These are phyloP conservation scores for Speoplatyrhinus poulsoni DNA, from an alignment of 2,113 vertebrate genomes.

Conservation along the genomic window DNA sequence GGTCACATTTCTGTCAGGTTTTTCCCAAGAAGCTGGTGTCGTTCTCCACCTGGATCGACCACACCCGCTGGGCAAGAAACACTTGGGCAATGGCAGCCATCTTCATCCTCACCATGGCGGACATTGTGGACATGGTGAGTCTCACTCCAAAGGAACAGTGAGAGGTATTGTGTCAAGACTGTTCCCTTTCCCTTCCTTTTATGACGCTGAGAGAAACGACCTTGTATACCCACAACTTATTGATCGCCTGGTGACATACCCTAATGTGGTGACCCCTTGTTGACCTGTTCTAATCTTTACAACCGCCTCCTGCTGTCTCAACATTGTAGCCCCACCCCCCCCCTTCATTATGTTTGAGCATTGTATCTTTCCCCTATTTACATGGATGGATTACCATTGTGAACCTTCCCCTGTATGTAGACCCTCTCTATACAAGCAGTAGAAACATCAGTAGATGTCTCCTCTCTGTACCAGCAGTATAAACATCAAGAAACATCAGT, in stretches of 20 bases:
- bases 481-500: no score
- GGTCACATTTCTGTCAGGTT: constrained; percentile 64
- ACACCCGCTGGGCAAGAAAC: constrained; percentile 95
- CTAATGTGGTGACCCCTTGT: no score
- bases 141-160: no score
- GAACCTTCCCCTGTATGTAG: neutral
- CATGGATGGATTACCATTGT: neutral
- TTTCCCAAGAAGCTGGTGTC: constrained; percentile 92
- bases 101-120: constrained; percentile 87
- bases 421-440: neutral
- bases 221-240: no score
- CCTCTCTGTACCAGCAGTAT: neutral
- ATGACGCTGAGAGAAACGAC: no score
- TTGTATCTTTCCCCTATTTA: neutral
- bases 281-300: neutral
- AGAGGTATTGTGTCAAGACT: no score
- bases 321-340: neutral
- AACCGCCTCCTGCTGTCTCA: no score
- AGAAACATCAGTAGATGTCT: neutral
- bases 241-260: no score
- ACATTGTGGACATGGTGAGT: constrained; percentile 92
- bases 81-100: constrained; percentile 97
- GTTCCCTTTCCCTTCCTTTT: no score
- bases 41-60: constrained; percentile 95
- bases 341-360: neutral